phyloP scores from a whole-genome alignment of 2,888 invertebrate species.

The Cheilosia urbana region DNA sequence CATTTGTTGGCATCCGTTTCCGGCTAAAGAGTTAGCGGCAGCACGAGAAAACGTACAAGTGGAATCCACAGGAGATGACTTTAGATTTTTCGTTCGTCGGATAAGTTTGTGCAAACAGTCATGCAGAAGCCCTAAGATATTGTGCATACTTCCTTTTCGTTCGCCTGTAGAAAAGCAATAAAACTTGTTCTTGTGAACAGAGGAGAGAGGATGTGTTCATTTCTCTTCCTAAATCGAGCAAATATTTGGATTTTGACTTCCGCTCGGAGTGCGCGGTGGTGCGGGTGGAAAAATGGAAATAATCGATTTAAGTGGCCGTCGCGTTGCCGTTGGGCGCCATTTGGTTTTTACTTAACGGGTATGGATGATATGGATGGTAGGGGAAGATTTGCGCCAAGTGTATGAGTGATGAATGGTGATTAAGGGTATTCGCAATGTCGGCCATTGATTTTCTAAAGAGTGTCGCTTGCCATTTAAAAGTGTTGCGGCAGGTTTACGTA shows the following conservation, averaged over 20 bases:
- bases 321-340: conserved; percentile 46
- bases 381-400: neutral
- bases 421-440: conserved; percentile 32
- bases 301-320: conserved; percentile 48
- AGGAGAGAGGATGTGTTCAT: conserved; percentile 68
- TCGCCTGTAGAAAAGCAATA: conserved; percentile 63
- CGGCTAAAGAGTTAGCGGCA: conserved; percentile 55
- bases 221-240: conserved; percentile 73
- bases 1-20: conserved; percentile 69
- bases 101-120: conserved; percentile 69
- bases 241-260: conserved; percentile 74
- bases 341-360: neutral
- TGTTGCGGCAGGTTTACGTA: too few relatives aligned
- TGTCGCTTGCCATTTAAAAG: neutral
- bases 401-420: conserved; percentile 13
- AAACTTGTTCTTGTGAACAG: conserved; percentile 54
- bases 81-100: conserved; percentile 32
- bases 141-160: conserved; percentile 73
- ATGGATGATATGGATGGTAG: neutral
- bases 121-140: conserved; percentile 67
- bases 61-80: conserved; percentile 64
- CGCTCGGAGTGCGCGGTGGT: conserved; percentile 19
- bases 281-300: conserved; percentile 42
- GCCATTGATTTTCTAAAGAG: conserved; percentile 9
- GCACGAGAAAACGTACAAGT: conserved; percentile 20